Evolutionary conservation across 2,888 invertebrate genomes (phyloP).

Genomic region (Heliconius erato): DNA sequence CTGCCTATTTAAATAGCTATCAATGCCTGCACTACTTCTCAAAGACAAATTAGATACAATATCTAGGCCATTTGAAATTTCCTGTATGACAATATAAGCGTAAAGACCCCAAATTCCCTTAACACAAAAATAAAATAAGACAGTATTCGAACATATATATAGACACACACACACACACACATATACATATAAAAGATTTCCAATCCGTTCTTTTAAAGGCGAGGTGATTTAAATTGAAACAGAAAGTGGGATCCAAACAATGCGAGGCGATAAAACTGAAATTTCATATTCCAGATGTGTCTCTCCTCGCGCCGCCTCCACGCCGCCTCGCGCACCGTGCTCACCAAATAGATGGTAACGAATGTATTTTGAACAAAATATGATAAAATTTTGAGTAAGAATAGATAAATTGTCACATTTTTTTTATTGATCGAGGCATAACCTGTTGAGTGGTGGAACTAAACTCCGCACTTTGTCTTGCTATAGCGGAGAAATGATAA

Average conservation of each 20-base stretch:
- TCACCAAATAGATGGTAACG: constrained; percentile 14
- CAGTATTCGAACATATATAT: neutral
- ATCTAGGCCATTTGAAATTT: neutral
- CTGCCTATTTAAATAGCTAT: too few species aligned
- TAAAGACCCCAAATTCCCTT: neutral
- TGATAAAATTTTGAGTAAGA: neutral
- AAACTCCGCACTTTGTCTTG: neutral
- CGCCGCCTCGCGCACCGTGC: neutral
- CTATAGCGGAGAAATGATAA: too few species aligned
- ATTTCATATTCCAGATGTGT: constrained; percentile 50
- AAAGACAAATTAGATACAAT: neutral
- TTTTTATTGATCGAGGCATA: neutral
- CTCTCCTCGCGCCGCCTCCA: constrained; percentile 11
- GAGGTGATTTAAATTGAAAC: constrained; percentile 48
- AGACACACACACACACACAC: neutral
- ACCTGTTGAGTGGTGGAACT: neutral
- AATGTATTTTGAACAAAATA: constrained; percentile 22
- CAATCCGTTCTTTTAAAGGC: constrained; percentile 28
- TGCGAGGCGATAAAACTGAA: constrained; percentile 48
- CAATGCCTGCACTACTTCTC: too few species aligned
- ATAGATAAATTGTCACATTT: neutral
- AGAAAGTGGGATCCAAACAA: constrained; percentile 47
- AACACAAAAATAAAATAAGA: neutral
- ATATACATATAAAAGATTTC: constrained; percentile 5
- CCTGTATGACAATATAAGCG: neutral